These are phyloP conservation scores for Sipha maydis DNA, from an alignment of 2,888 invertebrate genomes.

Conservation along the genomic window DNA sequence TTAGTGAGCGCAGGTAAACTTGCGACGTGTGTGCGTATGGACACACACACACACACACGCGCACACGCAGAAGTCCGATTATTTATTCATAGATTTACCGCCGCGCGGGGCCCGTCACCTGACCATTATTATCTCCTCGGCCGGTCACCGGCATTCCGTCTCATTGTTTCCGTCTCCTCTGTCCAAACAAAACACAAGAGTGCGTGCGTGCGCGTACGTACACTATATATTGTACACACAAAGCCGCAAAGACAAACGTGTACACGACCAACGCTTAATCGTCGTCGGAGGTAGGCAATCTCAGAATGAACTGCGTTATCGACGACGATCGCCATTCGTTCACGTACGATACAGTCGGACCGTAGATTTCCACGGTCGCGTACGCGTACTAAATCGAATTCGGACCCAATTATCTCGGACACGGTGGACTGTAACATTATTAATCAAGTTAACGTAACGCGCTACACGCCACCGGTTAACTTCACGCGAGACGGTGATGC, in stretches of 20 bases:
- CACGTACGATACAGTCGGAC: not conserved
- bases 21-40: not conserved
- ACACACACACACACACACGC: not conserved
- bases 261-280: not conserved
- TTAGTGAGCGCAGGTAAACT: not conserved
- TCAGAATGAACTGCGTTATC: not conserved
- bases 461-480: not conserved
- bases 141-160: conserved; percentile 28
- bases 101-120: not conserved
- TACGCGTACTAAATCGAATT: not conserved
- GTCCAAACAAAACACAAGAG: not conserved
- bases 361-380: not conserved
- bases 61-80: not conserved
- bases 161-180: conserved; percentile 13
- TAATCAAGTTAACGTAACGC: not conserved
- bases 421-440: not conserved
- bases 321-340: not conserved
- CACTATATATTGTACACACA: too few species aligned
- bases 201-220: too few species aligned
- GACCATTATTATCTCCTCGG: conserved; percentile 6
- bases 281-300: not conserved
- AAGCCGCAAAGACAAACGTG: too few species aligned
- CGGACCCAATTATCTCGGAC: not conserved
- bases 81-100: not conserved
- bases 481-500: not conserved